Conservation (phyloP, 2,888 invertebrate genomes). For the Sesia apiformis region DNA sequence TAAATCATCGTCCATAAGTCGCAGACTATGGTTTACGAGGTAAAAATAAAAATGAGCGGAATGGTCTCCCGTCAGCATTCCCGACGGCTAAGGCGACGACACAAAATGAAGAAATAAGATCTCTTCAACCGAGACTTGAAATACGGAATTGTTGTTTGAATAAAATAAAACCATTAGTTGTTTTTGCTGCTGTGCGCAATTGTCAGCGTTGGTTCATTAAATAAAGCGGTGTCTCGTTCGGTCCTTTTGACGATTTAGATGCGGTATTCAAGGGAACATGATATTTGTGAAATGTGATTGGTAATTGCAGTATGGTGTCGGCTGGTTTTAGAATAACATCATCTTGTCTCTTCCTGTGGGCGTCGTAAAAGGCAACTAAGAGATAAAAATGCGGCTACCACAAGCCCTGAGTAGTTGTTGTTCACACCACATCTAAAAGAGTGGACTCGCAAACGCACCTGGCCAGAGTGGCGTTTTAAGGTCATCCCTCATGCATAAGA, state of each 20-base stretch:
- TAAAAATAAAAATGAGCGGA: constrained; percentile 43
- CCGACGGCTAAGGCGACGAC: constrained; percentile 44
- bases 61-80: constrained; percentile 36
- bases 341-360: no score
- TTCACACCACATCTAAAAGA: no score
- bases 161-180: constrained; percentile 7
- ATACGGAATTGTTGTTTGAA: constrained; percentile 37
- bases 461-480: no score
- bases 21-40: constrained; percentile 41
- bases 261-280: no score
- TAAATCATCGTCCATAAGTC: constrained; percentile 48
- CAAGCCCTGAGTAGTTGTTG: no score
- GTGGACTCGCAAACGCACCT: no score
- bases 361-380: no score
- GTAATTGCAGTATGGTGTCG: no score
- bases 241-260: not conserved
- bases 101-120: constrained; percentile 53
- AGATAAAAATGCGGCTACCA: no score
- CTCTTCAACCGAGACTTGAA: constrained; percentile 33
- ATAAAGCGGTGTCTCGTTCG: not conserved
- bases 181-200: not conserved
- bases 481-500: no score
- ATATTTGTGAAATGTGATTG: no score
- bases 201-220: not conserved
- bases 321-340: no score